Evolutionary conservation across 2,888 invertebrate genomes (phyloP).

Genomic region (Camptogramma bilineatum): DNA sequence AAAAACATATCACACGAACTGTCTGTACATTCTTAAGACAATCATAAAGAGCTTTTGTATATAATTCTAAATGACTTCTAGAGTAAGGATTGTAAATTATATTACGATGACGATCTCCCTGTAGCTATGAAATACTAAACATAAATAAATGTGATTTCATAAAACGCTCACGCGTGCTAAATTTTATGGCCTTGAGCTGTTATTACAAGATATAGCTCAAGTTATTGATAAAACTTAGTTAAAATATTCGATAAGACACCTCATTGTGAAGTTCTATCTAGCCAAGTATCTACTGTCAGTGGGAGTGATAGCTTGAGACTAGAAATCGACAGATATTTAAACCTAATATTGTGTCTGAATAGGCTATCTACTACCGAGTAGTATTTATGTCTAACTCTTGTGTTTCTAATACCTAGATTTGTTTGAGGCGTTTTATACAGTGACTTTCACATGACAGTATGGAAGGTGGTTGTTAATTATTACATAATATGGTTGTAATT

Average conservation of each 20-base stretch:
- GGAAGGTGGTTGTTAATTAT: slow-evolving; percentile 64
- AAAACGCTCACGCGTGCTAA: slow-evolving; percentile 11
- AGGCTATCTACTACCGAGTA: too few relatives aligned
- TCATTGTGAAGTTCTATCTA: not conserved
- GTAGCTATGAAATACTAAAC: not conserved
- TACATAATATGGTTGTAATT: slow-evolving; percentile 38
- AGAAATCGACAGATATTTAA: too few relatives aligned
- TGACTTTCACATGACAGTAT: slow-evolving; percentile 47
- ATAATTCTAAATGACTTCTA: slow-evolving; percentile 44
- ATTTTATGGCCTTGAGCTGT: slow-evolving; percentile 17
- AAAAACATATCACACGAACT: slow-evolving; percentile 62
- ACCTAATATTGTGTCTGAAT: too few relatives aligned
- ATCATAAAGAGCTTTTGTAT: slow-evolving; percentile 55
- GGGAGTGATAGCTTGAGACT: too few relatives aligned
- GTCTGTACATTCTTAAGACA: slow-evolving; percentile 34
- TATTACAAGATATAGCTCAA: slow-evolving; percentile 20
- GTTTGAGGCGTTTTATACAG: slow-evolving; percentile 39
- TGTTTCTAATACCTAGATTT: slow-evolving; percentile 16
- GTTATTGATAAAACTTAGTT: not conserved
- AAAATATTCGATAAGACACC: not conserved
- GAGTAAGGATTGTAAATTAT: slow-evolving; percentile 1
- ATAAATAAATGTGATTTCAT: slow-evolving; percentile 10
- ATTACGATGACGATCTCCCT: not conserved
- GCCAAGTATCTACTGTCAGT: not conserved
- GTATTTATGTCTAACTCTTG: not conserved